Conservation (phyloP, 2,113 vertebrate species). For the Rhynchomys soricoides region DNA sequence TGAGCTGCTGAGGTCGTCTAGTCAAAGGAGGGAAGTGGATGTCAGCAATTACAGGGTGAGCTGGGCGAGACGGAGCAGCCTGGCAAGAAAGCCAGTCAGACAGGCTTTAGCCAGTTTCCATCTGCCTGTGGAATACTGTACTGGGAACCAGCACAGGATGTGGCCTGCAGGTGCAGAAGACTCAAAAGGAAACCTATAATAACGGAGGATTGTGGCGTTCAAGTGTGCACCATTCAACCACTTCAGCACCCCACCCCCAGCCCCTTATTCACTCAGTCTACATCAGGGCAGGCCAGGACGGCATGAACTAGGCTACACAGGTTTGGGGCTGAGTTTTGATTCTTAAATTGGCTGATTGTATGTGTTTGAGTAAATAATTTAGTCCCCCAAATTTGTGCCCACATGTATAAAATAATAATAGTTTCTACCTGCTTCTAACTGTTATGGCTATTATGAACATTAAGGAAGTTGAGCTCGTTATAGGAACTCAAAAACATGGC, state of each 20-base stretch:
- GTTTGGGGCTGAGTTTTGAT: background rate
- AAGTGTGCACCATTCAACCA: background rate
- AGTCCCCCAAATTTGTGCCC: background rate
- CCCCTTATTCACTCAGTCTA: fast-evolving
- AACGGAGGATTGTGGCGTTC: background rate
- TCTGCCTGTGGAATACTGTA: background rate
- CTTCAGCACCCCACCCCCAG: fast-evolving
- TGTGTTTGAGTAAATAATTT: background rate
- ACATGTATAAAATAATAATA: constrained; percentile 13
- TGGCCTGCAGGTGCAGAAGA: background rate
- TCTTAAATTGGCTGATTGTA: background rate
- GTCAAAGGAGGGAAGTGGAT: constrained; percentile 1
- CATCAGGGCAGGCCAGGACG: background rate
- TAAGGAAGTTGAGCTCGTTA: constrained; percentile 35
- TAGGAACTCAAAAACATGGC: background rate
- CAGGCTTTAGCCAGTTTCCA: background rate
- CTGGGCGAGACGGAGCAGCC: too few species aligned
- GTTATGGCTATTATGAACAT: background rate
- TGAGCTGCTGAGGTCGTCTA: background rate
- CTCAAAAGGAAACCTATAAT: background rate
- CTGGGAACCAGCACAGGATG: background rate
- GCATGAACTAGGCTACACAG: background rate
- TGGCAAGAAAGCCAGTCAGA: background rate
- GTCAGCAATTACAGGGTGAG: background rate
- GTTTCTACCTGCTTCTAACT: constrained; percentile 3